Evolutionary conservation across 2,888 invertebrate species (phyloP), one percentile per base, ranked within the genome.

Genomic region (Luffia ferchaultella): DNA sequence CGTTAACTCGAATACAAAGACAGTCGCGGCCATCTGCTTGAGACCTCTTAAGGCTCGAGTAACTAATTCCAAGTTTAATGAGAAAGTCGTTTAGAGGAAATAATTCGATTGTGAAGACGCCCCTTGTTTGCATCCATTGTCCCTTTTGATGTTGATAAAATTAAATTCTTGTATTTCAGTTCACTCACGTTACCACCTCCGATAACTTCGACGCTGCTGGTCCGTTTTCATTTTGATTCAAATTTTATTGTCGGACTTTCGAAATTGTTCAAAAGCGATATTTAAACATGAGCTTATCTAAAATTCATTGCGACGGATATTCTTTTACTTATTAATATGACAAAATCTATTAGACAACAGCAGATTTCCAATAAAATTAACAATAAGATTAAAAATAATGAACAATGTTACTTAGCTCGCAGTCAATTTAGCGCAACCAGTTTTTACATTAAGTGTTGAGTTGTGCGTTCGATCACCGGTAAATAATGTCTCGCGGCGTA

Each of bases 21-120:
- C 70, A 68, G 68, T 64, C 70, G 62, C 65, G 68, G 67, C 73
- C 74, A 74, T 74, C 73, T 73, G 70, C 67, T 72, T 65, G 67
- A 67, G 63, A 64, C 62, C 68, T 65, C 59, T 57, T n/a, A 60
- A 62, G 64, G 61, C 60, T 62, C 59, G 56, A 63, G 64, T 72
- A 74, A 76, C 74, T 75, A 73, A 76, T 74, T 75, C 64, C 64
- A 74, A 78, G 70, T 76, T 76, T 69, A 76, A 78, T 75, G 70
- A 76, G 75, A 76, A 73, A 68, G 68, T 64, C 64, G 64, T 65
- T 69, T 65, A 64, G 62, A 65, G 65, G 65, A 65, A 70, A 73
- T 76, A 73, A 76, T 74, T 73, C 65, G 70, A 71, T 74, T 73
- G 72, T 64, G 64, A 70, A 65, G 30, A 30, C 30, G 30, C 30